Evolutionary conservation across 2,888 invertebrate genomes (phyloP), one percentile per base, ranked within the genome.

Genomic region (Melinaea menophilus): DNA sequence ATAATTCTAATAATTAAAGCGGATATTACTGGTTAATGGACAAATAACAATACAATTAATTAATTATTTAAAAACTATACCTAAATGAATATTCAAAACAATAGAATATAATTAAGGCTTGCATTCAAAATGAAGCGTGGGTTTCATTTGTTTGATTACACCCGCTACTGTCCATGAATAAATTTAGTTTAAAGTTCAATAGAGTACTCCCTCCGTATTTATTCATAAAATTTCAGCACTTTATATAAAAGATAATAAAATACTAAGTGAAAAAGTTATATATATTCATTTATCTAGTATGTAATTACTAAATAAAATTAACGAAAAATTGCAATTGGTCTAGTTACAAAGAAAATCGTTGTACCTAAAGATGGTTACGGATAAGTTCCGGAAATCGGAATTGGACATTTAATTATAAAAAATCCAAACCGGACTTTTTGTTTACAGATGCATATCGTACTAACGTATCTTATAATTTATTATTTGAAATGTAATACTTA

Each of bases 101-200:
- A 51, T 51, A 31, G 31, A 31, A 51, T 51, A 31, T 51, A 31
- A 51, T 51, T 51, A 51, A 51, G 51, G 31, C 31, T 51, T 55
- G 41, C 41, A 59, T 57, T 5, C 56, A 35, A 45, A 57, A 13
- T 61, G 35, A 55, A 48, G 37, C 13, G 35, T 55, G 54, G 45
- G 57, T 47, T 48, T 59, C 56, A 55, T 55, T 48, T 41, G 61
- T 48, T 48, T 58, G 48, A 58, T 51, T 64, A 57, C 55, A 64
- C 58, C 55, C 60, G 46, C 55, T 58, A 54, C 61, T 55, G 33
- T 47, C 5, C 48, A 58, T 35, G 55, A 58, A 61, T 61, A 58
- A 61, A 64, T 58, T 60, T 47, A 1, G 55, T 61, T 61, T 9
- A 13, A 31, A 48, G 33, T 59, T 34, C 57, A 31, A 35, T 47